Evolutionary conservation across 1,140 invertebrate genomes (phyloP).

Genomic region (Trypoxylus dichotomus): DNA sequence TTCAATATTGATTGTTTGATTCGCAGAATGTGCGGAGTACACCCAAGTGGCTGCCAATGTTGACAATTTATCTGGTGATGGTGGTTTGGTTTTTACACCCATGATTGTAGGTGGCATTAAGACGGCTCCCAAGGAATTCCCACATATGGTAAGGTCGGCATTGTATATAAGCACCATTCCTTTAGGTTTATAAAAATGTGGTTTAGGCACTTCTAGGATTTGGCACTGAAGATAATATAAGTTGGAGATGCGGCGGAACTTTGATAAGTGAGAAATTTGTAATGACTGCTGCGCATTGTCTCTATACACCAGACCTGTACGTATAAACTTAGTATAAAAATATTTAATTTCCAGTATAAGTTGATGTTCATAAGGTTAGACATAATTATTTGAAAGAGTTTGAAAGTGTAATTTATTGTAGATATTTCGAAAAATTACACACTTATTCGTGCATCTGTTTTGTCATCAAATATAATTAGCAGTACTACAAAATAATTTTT

Average conservation of each 20-base stretch:
- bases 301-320: background rate
- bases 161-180: background rate
- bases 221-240: background rate
- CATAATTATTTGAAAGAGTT: no score
- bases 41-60: background rate
- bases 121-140: background rate
- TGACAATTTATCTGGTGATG: background rate
- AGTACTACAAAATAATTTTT: no score
- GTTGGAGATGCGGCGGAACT: background rate
- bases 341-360: background rate
- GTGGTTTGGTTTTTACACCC: background rate
- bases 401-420: no score
- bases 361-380: no score
- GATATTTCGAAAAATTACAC: no score
- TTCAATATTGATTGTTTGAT: no score
- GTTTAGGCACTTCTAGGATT: background rate
- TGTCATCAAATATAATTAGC: no score
- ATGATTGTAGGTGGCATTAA: background rate
- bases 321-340: background rate
- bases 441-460: no score
- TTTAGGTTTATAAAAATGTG: background rate
- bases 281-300: constrained; percentile 17
- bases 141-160: background rate
- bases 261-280: constrained; percentile 24
- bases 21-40: background rate